Conservation (phyloP, 1,140 invertebrate species). For the Neoseiulus cucumeris region DNA sequence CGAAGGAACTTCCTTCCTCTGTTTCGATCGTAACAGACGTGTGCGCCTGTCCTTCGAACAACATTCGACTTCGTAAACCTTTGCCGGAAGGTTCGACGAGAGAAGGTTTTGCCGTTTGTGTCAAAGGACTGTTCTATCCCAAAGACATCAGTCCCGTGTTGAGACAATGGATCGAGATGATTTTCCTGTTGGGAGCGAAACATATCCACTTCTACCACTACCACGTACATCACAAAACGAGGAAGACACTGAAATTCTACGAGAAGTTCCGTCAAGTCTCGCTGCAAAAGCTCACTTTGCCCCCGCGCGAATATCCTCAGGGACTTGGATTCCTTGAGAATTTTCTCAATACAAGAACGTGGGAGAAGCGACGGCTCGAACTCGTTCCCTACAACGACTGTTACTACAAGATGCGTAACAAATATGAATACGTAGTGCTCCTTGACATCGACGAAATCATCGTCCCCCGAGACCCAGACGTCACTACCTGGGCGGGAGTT, state of each 20-base stretch:
- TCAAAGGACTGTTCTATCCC: not conserved
- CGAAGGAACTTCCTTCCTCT: not conserved
- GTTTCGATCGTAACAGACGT: not conserved
- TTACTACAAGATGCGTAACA: slow-evolving; percentile 42
- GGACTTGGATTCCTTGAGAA: not conserved
- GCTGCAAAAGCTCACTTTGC: not conserved
- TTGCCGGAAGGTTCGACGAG: not conserved
- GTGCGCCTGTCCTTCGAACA: not conserved
- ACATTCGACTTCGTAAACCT: not conserved
- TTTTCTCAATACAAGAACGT: slow-evolving; percentile 20
- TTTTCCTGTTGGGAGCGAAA: not conserved
- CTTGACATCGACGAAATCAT: slow-evolving; percentile 49
- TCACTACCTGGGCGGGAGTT: slow-evolving; percentile 35
- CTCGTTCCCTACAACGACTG: slow-evolving; percentile 51
- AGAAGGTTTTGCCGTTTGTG: not conserved
- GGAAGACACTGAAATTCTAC: not conserved
- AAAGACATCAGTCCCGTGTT: not conserved
- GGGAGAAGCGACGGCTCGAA: slow-evolving; percentile 47
- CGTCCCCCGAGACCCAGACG: slow-evolving; percentile 34
- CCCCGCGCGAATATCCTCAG: not conserved
- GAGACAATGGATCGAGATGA: not conserved
- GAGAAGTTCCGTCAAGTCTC: not conserved
- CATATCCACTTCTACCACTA: slow-evolving; percentile 1
- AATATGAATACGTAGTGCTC: slow-evolving; percentile 41
- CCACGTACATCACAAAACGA: not conserved